phyloP scores from a whole-genome alignment of 2,797 vertebrate species.

The Eulemur albifrons region DNA sequence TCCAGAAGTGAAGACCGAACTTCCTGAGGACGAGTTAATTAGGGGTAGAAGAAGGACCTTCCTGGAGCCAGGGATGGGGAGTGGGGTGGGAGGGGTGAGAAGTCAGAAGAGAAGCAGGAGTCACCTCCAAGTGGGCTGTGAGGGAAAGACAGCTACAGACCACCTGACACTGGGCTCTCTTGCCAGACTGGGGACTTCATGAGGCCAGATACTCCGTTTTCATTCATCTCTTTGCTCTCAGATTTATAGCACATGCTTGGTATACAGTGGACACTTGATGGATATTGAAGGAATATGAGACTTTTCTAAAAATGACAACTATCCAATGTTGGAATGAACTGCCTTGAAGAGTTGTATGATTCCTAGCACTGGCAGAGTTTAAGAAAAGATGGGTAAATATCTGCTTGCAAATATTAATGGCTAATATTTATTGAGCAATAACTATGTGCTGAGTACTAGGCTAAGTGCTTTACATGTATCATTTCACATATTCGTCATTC shows the following conservation, averaged over 20 bases:
- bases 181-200: not conserved
- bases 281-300: not conserved
- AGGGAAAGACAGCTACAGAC: not conserved
- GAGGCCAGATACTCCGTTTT: not conserved
- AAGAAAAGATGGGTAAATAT: not conserved
- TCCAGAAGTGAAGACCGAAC: not conserved
- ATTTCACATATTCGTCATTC: not conserved
- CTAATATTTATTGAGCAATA: not conserved
- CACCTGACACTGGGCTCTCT: not conserved
- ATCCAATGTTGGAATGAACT: not conserved
- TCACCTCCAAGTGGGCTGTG: not conserved
- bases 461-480: not conserved
- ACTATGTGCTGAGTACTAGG: not conserved
- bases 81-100: not conserved
- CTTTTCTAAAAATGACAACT: not conserved
- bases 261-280: not conserved
- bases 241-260: not conserved
- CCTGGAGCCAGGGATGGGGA: not conserved
- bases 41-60: not conserved
- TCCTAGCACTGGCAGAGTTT: not conserved
- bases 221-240: not conserved
- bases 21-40: not conserved
- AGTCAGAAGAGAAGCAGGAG: not conserved
- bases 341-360: not conserved
- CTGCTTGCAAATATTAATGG: not conserved